Evolutionary conservation across 2,888 invertebrate species (phyloP).

Genomic region (Caenorhabditis becei): DNA sequence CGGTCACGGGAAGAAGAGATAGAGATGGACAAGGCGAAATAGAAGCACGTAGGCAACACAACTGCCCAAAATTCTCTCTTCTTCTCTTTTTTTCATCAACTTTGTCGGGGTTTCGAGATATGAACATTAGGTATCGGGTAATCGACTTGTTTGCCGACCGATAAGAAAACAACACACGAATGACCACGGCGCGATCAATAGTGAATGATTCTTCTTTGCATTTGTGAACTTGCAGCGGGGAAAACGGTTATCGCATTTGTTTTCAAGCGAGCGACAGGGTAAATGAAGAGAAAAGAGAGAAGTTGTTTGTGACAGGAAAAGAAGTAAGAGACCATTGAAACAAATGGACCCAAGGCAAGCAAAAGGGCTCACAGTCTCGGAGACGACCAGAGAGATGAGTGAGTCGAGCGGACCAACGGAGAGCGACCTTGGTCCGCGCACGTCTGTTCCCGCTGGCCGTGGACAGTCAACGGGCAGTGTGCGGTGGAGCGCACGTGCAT

Average conservation of each 20-base stretch:
- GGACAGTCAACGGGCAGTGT: not conserved
- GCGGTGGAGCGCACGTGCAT: slow-evolving; percentile 36
- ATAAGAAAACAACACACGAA: slow-evolving; percentile 43
- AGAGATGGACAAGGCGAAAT: slow-evolving; percentile 41
- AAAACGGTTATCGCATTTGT: slow-evolving; percentile 38
- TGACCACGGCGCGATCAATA: slow-evolving; percentile 34
- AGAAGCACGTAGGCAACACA: slow-evolving; percentile 49
- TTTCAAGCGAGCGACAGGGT: slow-evolving; percentile 5
- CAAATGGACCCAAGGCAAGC: not conserved
- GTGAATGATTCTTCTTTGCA: slow-evolving; percentile 45
- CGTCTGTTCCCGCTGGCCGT: not conserved
- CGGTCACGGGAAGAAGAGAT: slow-evolving; percentile 47
- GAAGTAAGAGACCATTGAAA: slow-evolving; percentile 22
- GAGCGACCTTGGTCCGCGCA: slow-evolving; percentile 8
- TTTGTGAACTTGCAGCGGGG: slow-evolving; percentile 29
- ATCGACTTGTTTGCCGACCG: slow-evolving; percentile 46
- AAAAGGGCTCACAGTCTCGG: not conserved
- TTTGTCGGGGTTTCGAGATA: slow-evolving; percentile 20
- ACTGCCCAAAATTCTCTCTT: slow-evolving; percentile 26
- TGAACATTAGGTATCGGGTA: slow-evolving; percentile 35
- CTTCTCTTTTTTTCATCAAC: slow-evolving; percentile 17
- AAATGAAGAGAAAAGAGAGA: not conserved
- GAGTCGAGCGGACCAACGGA: not conserved
- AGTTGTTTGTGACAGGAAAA: slow-evolving; percentile 24
- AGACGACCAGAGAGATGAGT: slow-evolving; percentile 5